phyloP scores from a whole-genome alignment of 2,888 invertebrate genomes.

The Melinaea menophilus region DNA sequence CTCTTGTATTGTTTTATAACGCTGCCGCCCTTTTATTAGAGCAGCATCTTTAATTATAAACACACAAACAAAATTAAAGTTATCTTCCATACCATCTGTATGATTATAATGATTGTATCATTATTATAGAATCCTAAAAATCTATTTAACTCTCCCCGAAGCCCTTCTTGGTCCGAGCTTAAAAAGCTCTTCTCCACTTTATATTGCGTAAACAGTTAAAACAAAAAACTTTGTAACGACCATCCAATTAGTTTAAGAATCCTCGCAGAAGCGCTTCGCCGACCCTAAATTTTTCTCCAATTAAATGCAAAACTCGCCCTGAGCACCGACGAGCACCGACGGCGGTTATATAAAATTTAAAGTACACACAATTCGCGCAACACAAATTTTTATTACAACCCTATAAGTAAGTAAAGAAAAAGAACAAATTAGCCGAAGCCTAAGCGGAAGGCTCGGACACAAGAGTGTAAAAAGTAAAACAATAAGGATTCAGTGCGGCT shows the following conservation, averaged over 20 bases:
- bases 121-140: conserved; percentile 10
- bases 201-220: conserved; percentile 64
- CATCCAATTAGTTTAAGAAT: conserved; percentile 75
- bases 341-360: conserved; percentile 76
- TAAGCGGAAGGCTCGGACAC: conserved; percentile 69
- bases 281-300: conserved; percentile 75
- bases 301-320: conserved; percentile 75
- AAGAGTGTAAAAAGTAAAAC: conserved; percentile 79
- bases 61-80: conserved; percentile 51
- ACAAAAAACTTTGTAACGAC: conserved; percentile 72
- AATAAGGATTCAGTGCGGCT: conserved; percentile 76
- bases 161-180: conserved; percentile 12
- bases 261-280: conserved; percentile 72
- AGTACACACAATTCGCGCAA: conserved; percentile 77
- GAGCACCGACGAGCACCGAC: conserved; percentile 57
- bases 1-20: conserved; percentile 74
- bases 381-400: conserved; percentile 77
- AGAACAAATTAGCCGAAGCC: conserved; percentile 71
- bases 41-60: conserved; percentile 67
- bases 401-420: conserved; percentile 74
- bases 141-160: conserved; percentile 15
- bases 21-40: conserved; percentile 70
- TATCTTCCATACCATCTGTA: conserved; percentile 64
- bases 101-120: conserved; percentile 34
- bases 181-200: conserved; percentile 32